phyloP scores from a whole-genome alignment of 2,113 vertebrate species.

The Poecile atricapillus region DNA sequence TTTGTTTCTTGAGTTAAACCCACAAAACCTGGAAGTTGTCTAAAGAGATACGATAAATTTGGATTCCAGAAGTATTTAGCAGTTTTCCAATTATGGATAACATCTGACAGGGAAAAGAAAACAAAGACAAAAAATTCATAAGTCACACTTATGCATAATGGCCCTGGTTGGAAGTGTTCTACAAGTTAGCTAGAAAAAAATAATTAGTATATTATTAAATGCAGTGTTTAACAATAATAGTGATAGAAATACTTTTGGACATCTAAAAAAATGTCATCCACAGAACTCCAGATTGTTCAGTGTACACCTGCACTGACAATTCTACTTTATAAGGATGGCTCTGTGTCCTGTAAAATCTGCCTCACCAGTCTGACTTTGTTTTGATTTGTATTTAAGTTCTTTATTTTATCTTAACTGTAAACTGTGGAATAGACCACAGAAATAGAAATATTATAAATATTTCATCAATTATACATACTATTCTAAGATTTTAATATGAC shows the following conservation, averaged over 20 bases:
- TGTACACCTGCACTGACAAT: neutral
- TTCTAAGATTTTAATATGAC: neutral
- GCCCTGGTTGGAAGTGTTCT: neutral
- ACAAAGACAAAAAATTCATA: neutral
- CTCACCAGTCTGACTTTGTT: neutral
- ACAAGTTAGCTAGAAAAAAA: neutral
- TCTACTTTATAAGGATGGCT: neutral
- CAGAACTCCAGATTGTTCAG: neutral
- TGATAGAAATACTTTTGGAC: neutral
- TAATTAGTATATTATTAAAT: neutral
- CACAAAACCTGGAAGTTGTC: neutral
- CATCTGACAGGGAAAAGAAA: neutral
- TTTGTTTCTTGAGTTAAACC: neutral
- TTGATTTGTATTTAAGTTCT: neutral
- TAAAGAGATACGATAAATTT: neutral
- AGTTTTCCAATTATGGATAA: neutral
- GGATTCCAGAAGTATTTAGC: neutral
- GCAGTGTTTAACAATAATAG: neutral
- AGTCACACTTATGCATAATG: neutral
- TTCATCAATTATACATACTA: neutral
- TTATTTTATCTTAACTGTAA: neutral
- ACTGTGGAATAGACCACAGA: neutral
- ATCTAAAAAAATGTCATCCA: neutral
- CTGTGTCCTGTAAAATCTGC: neutral
- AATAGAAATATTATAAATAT: neutral